A percentile compares a stretch with the other conserved stretches of the same genome.
These are phyloP conservation scores for Phalloptychus januarius DNA, from an alignment of 2,797 vertebrate species.

Conservation along the genomic window DNA sequence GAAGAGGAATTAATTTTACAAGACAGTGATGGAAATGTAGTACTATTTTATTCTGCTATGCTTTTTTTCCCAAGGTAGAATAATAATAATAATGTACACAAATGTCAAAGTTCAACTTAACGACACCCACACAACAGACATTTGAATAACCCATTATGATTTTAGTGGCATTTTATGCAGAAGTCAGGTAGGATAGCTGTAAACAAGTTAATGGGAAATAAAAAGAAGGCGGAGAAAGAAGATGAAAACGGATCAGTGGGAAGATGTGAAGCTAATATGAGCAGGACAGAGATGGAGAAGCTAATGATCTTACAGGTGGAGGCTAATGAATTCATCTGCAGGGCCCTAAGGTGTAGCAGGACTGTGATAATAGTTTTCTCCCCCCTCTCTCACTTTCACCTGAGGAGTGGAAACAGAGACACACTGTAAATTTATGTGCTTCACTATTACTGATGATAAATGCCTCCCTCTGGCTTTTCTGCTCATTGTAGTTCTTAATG, in stretches of 20 bases:
- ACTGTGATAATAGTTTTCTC: conserved; percentile 45
- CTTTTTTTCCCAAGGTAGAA: not conserved
- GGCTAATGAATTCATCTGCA: conserved; percentile 65
- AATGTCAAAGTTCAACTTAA: conserved; percentile 1
- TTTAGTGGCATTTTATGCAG: not conserved
- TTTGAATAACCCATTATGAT: not conserved
- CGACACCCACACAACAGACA: not conserved
- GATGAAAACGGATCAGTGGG: conserved; percentile 1
- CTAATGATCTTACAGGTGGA: conserved; percentile 55
- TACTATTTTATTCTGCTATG: not conserved
- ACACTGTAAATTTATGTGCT: conserved; percentile 41
- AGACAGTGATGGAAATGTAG: not conserved
- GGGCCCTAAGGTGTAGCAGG: conserved; percentile 45
- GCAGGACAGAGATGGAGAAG: conserved; percentile 32
- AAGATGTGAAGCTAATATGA: conserved; percentile 15
- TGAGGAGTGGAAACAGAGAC: conserved; percentile 47
- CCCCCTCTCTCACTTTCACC: conserved; percentile 26
- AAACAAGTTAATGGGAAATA: conserved; percentile 16
- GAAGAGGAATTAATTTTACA: not conserved
- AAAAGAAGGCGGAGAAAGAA: conserved; percentile 3
- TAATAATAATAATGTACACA: not conserved
- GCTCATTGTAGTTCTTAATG: not conserved
- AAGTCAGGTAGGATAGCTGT: conserved; percentile 3
- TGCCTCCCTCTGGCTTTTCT: conserved; percentile 20
- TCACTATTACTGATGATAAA: conserved; percentile 32